Percentiles rank a stretch among this genome's conserved stretches.
phyloP scores from a whole-genome alignment of 2,888 invertebrate species.

The Nomada lathburiana region DNA sequence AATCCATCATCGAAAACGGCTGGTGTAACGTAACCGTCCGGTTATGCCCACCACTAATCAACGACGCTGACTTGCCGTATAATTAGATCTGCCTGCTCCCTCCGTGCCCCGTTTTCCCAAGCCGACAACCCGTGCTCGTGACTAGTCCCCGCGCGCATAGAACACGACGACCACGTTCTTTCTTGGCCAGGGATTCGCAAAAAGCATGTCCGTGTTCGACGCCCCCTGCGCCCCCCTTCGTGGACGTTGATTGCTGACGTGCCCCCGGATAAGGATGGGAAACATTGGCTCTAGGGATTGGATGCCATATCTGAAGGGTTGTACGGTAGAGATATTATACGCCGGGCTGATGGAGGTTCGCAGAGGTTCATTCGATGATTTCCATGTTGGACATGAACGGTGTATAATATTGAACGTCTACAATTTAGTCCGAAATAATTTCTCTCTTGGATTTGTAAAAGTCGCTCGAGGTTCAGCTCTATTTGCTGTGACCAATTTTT shows the following conservation, averaged over 20 bases:
- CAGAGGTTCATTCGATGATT: neutral
- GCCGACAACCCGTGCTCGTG: conserved; percentile 21
- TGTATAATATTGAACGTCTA: no score
- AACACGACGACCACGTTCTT: conserved; percentile 40
- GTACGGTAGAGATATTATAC: neutral
- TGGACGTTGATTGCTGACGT: conserved; percentile 50
- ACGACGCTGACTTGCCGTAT: conserved; percentile 74
- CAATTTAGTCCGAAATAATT: no score
- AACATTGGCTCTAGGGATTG: neutral
- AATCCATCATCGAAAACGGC: conserved; percentile 82
- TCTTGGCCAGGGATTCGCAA: conserved; percentile 45
- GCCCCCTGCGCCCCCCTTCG: neutral
- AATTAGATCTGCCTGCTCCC: conserved; percentile 70
- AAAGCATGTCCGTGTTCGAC: conserved; percentile 47
- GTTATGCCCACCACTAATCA: conserved; percentile 76
- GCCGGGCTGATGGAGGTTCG: neutral
- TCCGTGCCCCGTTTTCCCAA: conserved; percentile 46
- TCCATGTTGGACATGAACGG: no score
- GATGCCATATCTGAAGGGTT: neutral
- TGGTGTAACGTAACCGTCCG: conserved; percentile 74
- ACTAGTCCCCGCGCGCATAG: conserved; percentile 32
- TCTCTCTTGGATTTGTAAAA: no score
- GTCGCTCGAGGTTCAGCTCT: no score
- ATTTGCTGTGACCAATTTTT: no score
- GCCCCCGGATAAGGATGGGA: neutral